Evolutionary conservation across 2,888 invertebrate genomes (phyloP), one percentile per base, ranked within the genome.

Genomic region (Asteroscopus sphinx): DNA sequence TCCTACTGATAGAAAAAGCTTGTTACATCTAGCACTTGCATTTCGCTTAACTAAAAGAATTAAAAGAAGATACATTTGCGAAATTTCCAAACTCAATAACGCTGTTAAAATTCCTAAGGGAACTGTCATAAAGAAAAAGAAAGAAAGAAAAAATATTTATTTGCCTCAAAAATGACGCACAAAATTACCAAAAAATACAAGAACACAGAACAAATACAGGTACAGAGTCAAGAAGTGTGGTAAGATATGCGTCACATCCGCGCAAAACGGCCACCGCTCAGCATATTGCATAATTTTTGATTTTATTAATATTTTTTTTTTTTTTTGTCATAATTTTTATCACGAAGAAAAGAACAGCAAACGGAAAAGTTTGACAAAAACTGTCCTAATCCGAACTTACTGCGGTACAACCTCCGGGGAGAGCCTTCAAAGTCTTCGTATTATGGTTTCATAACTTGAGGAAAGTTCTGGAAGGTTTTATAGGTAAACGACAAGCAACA

Each of bases 401-500:
- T 26, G 40, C 46, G 64, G 57, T 56, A 60, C 55, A 56, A 47
- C 13, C 57, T 54, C 63, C 21, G 1, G 65, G 54, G 68, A 72
- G 54, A 49, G 56, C 51, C 70, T 70, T 68, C 68, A 71, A 74
- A 78, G 63, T 73, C 55, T 60, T 55, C 42, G 64, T 70, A 64
- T 75, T 71, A 73, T 68, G 53, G 47, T 49, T 44, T 70, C 64
- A 69, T 78, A 81, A 80, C 66, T 76, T 66, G 15, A 59, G 52
- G 49, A 58, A 77, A 69, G 62, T 77, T 73, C 42, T 47, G 35
- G 53, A 62, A 66, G 65, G 51, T 73, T 76, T 80, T 73, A 76
- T 73, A 68, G 70, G 63, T 68, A 65, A 76, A 74, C 60, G 72
- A 75, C 64, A 73, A 70, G 78, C 54, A 77, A 68, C 83, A 85